Percentiles rank a stretch among this genome's conserved stretches.
Evolutionary conservation across 2,888 invertebrate genomes (phyloP).

Genomic region (Resseliella maxima): DNA sequence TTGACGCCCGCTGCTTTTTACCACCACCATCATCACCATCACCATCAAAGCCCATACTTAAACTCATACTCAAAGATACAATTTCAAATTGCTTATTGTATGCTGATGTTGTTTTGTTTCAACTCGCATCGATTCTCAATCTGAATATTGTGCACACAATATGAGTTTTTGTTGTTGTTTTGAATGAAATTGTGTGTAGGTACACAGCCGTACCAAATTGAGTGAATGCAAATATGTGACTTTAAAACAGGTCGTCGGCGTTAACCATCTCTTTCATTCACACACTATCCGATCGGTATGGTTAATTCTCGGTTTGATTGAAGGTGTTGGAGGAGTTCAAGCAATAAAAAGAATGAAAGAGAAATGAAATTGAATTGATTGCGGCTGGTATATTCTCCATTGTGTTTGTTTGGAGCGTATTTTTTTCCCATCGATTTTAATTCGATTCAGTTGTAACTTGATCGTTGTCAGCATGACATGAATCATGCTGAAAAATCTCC

Average conservation of each 20-base stretch:
- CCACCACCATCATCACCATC: no score
- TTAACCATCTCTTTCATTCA: neutral
- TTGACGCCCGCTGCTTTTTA: slow-evolving; percentile 43
- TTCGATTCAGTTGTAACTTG: slow-evolving; percentile 42
- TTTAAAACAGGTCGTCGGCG: slow-evolving; percentile 29
- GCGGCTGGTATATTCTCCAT: neutral
- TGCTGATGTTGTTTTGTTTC: slow-evolving; percentile 48
- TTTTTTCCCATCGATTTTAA: slow-evolving; percentile 34
- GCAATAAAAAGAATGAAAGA: slow-evolving; percentile 35
- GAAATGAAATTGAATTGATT: slow-evolving; percentile 3
- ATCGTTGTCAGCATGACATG: slow-evolving; percentile 49
- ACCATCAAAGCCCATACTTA: neutral
- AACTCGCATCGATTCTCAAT: neutral
- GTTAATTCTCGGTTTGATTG: neutral
- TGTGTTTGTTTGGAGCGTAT: neutral
- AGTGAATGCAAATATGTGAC: slow-evolving; percentile 48
- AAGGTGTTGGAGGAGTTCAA: slow-evolving; percentile 13
- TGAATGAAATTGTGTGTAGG: slow-evolving; percentile 49
- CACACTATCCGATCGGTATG: neutral
- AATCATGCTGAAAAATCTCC: neutral
- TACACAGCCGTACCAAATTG: neutral
- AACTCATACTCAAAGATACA: neutral
- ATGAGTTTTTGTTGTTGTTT: neutral
- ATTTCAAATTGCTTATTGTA: neutral
- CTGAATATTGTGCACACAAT: neutral